Percentiles rank a stretch among this genome's conserved stretches.
Evolutionary conservation across 2,888 invertebrate genomes (phyloP).

Genomic region (Odiellus spinosus): DNA sequence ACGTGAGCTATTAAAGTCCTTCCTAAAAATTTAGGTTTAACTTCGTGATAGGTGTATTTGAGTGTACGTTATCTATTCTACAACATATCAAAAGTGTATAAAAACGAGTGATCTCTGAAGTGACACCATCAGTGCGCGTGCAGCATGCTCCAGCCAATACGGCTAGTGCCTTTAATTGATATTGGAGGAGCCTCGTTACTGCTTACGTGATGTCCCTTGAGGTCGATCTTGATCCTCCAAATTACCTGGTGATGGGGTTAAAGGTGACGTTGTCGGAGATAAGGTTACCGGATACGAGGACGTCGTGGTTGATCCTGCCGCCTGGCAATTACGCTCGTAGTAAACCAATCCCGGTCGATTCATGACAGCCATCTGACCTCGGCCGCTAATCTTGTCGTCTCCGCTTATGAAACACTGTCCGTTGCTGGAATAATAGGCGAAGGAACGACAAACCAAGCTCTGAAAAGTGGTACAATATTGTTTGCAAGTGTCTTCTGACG

Average conservation of each 20-base stretch:
- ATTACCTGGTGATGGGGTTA: slow-evolving; percentile 16
- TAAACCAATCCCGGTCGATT: slow-evolving; percentile 18
- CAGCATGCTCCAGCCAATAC: no score
- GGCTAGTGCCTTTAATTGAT: no score
- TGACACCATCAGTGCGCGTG: no score
- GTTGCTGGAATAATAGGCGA: slow-evolving; percentile 30
- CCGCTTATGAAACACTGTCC: slow-evolving; percentile 33
- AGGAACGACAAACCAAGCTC: slow-evolving; percentile 32
- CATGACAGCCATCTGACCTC: slow-evolving; percentile 15
- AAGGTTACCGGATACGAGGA: slow-evolving; percentile 9
- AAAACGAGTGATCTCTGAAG: no score
- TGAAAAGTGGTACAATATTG: slow-evolving; percentile 28
- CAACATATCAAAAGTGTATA: no score
- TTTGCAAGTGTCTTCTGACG: slow-evolving; percentile 30
- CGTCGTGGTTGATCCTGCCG: background rate
- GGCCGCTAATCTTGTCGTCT: slow-evolving; percentile 19
- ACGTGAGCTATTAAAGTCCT: no score
- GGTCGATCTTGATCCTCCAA: background rate
- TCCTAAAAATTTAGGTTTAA: no score
- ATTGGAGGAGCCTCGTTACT: no score
- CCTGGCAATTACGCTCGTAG: slow-evolving; percentile 19
- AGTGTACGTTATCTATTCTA: no score
- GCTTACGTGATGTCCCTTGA: slow-evolving; percentile 1
- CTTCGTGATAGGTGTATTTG: no score
- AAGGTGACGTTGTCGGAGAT: slow-evolving; percentile 11